phyloP scores from a whole-genome alignment of 2,113 vertebrate genomes.

The Eptesicus fuscus region DNA sequence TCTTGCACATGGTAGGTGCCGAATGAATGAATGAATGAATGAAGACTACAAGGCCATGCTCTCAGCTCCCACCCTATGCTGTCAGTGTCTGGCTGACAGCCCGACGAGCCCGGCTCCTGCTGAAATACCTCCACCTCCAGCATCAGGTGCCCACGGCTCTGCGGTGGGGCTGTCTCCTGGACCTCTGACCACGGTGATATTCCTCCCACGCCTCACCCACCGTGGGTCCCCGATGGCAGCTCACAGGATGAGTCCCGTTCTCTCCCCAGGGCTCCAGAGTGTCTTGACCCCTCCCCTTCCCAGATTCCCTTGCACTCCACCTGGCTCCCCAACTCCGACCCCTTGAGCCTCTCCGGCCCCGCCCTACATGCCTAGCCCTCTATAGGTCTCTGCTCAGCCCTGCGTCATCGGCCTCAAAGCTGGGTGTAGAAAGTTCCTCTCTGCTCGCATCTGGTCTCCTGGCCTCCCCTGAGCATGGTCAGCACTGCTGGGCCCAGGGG shows the following conservation, averaged over 20 bases:
- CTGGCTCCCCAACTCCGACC: background rate
- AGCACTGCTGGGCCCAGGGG: fast-evolving
- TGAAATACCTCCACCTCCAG: background rate
- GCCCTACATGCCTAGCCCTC: fast-evolving
- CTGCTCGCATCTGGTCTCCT: background rate
- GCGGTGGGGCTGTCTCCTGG: fast-evolving
- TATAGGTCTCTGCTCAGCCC: fast-evolving
- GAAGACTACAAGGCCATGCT: fast-evolving
- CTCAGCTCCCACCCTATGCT: fast-evolving
- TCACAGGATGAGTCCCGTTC: background rate
- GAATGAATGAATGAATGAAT: background rate
- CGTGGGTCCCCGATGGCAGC: fast-evolving
- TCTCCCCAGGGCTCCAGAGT: background rate
- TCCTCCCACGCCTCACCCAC: background rate
- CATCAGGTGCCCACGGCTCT: fast-evolving
- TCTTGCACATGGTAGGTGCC: fast-evolving
- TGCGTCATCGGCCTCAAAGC: fast-evolving
- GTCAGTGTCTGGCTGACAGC: background rate
- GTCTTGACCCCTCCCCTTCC: background rate
- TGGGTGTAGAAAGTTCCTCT: background rate
- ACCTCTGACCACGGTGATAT: fast-evolving
- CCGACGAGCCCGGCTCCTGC: background rate
- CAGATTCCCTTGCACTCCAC: background rate
- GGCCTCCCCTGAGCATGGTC: background rate
- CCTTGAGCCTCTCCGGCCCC: fast-evolving